Percentiles rank a stretch among this genome's conserved stretches.
These are phyloP conservation scores for Neoniphon sammara DNA, from an alignment of 2,797 vertebrate genomes.

Conservation along the genomic window DNA sequence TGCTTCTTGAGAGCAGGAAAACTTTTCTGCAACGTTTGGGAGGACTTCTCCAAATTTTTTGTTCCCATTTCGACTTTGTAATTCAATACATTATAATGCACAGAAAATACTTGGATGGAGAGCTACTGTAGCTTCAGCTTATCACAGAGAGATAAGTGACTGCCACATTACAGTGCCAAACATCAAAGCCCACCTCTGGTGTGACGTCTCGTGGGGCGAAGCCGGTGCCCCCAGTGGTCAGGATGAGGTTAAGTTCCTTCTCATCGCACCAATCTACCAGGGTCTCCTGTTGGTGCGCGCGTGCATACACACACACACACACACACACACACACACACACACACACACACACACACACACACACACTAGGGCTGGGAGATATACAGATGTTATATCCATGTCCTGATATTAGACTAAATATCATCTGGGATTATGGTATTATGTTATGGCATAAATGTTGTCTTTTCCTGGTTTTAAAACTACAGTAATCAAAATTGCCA, in stretches of 20 bases:
- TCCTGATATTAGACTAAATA: too few species aligned
- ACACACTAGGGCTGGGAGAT: too few species aligned
- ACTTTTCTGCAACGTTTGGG: too few species aligned
- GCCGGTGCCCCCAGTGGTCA: constrained; percentile 98
- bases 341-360: too few species aligned
- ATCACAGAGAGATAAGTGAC: neutral
- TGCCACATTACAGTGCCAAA: neutral
- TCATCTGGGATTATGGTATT: too few species aligned
- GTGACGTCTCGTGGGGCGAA: constrained; percentile 98
- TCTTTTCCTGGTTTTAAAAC: too few species aligned
- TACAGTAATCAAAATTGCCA: too few species aligned
- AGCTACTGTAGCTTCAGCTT: too few species aligned
- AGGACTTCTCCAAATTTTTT: neutral
- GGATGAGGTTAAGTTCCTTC: constrained; percentile 98
- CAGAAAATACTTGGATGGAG: neutral
- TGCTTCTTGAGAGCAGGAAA: too few species aligned
- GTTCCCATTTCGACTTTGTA: neutral
- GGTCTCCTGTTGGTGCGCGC: constrained; percentile 86
- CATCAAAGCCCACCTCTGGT: constrained; percentile 87
- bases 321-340: constrained; percentile 17
- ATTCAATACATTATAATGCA: too few species aligned
- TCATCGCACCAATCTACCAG: constrained; percentile 99
- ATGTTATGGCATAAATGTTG: too few species aligned
- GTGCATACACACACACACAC: constrained; percentile 19
- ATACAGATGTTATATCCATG: too few species aligned